Evolutionary conservation across 2,888 invertebrate species (phyloP).

Genomic region (Oxycera nigricornis): DNA sequence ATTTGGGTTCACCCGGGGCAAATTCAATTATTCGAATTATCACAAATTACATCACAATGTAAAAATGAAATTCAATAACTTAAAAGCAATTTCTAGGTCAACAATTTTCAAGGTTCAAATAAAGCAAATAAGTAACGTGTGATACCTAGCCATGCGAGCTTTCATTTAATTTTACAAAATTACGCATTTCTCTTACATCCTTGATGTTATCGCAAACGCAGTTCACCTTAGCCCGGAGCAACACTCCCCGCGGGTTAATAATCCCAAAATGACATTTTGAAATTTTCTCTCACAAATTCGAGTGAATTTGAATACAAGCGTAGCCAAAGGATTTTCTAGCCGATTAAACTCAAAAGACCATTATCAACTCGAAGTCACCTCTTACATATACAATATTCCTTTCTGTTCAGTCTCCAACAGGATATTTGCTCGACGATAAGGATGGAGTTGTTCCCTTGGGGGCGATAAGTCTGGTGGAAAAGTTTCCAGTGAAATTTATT

Average conservation of each 20-base stretch:
- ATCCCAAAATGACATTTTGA: constrained; percentile 12
- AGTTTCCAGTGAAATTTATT: constrained; percentile 36
- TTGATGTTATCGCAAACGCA: neutral
- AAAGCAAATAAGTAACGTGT: too few relatives aligned
- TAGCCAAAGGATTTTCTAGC: constrained; percentile 35
- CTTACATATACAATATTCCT: neutral
- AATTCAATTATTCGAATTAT: too few relatives aligned
- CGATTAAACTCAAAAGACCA: constrained; percentile 35
- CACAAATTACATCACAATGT: too few relatives aligned
- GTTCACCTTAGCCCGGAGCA: neutral
- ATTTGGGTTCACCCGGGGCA: too few relatives aligned
- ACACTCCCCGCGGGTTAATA: neutral
- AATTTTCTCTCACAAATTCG: constrained; percentile 10
- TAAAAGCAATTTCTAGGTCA: too few relatives aligned
- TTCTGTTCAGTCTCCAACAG: neutral
- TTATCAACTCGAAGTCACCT: constrained; percentile 17
- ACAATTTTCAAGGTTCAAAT: too few relatives aligned
- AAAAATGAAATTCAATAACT: too few relatives aligned
- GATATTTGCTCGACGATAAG: neutral
- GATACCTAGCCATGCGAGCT: too few relatives aligned
- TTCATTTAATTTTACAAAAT: neutral
- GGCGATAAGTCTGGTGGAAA: constrained; percentile 36
- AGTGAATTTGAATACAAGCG: constrained; percentile 11
- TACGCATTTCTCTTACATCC: neutral
- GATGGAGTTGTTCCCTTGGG: constrained; percentile 6